Base-by-base conservation (phyloP, 2,113 vertebrate genomes). In the Pelmatolapia mariae region DNA sequence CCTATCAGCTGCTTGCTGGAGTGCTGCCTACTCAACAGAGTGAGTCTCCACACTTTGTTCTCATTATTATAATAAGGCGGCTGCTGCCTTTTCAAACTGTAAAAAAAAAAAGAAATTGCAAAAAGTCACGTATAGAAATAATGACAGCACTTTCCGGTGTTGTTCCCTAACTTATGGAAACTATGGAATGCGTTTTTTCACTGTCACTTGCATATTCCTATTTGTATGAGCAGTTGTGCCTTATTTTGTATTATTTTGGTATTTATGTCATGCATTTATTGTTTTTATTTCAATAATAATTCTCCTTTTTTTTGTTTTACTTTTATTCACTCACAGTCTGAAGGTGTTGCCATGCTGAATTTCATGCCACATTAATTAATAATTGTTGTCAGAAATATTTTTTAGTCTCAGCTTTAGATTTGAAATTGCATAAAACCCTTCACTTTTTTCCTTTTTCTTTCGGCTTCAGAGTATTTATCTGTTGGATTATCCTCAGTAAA, bases 401-500 rank as follows among this genome's bases (percentile, higher is more conserved):
- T 43, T 71, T 26, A 73, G 24, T 15, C 22, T 73, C 19, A 38
- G 33, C 33, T 47, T 76, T 47, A 26, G 15, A 26, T 47, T 71
- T 68, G 57, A n/a, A 71, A 61, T 29, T 7, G 63, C 10, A 16
- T 50, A 47, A 80, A 59, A 52, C 10, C 1, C 11, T 43, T 59
- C 12, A 22, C 5, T 10, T 71, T 78, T 81, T 47, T 24, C 9
- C 15, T 43, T 45, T 31, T 52, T 31, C 18, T 18, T 71, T 18
- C 0, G 10, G 19, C 91, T 89, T 71, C 93, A 98, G 98, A 95
- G 80, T 97, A 96, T 90, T 86, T 98, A 45, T 91, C 96, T 0
- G 84, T 98, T 29, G 98, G 98, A 1, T 9, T 99, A 13, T 95
- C 96, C 0, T 98, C 97, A 0, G 92, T 96, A 54, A 96, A 84